Evolutionary conservation across 64 coral and sea anemone species (phyloP).

Genomic region (Actinia equina): DNA sequence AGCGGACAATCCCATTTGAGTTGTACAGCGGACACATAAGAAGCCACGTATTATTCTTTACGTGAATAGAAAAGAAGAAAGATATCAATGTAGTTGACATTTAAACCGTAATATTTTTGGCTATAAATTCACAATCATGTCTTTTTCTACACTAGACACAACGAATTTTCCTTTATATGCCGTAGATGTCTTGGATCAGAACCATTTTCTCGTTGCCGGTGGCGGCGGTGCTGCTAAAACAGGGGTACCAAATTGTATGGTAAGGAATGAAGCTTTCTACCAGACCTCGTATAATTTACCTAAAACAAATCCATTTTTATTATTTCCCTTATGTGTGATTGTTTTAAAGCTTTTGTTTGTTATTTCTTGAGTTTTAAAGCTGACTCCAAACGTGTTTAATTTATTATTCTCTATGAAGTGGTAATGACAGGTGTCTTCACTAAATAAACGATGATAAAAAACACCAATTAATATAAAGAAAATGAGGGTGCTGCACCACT

Average conservation of each 20-base stretch:
- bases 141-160: constrained; percentile 77
- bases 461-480: no score
- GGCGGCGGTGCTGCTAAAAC: constrained; percentile 92
- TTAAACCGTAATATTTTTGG: background rate
- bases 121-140: constrained; percentile 24
- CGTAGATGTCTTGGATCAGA: constrained; percentile 83
- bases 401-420: no score
- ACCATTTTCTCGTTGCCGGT: constrained; percentile 77
- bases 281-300: no score
- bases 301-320: no score
- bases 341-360: no score
- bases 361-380: no score
- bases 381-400: no score
- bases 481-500: no score
- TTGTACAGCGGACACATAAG: background rate
- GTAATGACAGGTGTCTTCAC: no score
- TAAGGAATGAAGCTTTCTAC: constrained; percentile 9
- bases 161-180: constrained; percentile 98
- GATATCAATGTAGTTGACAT: background rate
- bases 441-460: no score
- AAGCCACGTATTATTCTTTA: constrained; percentile 54
- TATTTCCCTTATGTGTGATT: no score
- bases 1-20: constrained; percentile 6
- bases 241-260: constrained; percentile 95
- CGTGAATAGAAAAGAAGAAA: background rate